Evolutionary conservation across 2,888 invertebrate species (phyloP), one percentile per base, ranked within the genome.

Genomic region (Nephrotoma guestfalica): DNA sequence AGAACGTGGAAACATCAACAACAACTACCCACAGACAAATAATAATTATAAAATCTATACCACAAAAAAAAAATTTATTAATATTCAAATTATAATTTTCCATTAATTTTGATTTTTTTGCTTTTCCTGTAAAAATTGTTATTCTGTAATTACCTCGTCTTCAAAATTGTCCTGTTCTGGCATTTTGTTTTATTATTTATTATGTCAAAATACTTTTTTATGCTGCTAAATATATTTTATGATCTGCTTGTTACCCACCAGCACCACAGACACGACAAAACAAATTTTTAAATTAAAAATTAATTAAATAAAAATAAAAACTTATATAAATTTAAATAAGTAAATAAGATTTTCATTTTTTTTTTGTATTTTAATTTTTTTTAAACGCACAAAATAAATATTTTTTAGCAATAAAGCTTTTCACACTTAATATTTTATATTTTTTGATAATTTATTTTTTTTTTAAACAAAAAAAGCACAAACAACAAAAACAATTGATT

Each of bases 111-210:
- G 2, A 30, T 42, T 85, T 85, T 85, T 85, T 85, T 40, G 3
- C 40, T 83, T 85, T 51, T 51, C n/a, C n/a, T 57, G 13, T 85
- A 4, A 13, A 41, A 41, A 42, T 43, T 41, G 41, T 85, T 9
- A 15, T 85, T 6, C 15, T 57, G n/a, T 57, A 42, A 85, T 91
- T 91, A 91, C 91, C 91, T 91, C 91, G 90, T 91, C 91, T 90
- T 91, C 91, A 89, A 91, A 91, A 90, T 91, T 91, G 89, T 91
- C 91, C 90, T 91, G 90, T 89, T 91, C 91, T 88, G 91, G 89
- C 91, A 91, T 91, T 89, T 87, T 87, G 86, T 42, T 43, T 83
- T 18, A 11, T 71, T 7, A 71, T 71, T 84, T 40, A 41, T 84
- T 84, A 41, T 84, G 84, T 84, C 41, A 71, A 71, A 71, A 71